These are phyloP conservation scores for Eupithecia pulchellata DNA, from an alignment of 2,888 invertebrate species.

Conservation along the genomic window DNA sequence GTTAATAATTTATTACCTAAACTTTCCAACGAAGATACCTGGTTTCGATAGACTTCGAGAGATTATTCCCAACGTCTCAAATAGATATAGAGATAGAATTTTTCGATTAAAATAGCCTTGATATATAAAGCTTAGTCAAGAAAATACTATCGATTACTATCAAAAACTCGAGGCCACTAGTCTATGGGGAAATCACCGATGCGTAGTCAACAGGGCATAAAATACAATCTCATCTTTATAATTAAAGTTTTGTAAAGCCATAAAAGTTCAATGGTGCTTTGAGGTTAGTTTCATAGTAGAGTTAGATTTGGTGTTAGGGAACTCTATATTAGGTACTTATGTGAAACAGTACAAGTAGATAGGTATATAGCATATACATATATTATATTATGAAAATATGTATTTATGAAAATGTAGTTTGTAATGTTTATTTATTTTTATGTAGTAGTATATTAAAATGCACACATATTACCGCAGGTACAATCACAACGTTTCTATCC, in stretches of 20 bases:
- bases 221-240: conserved; percentile 47
- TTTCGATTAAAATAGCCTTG: neutral
- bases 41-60: too few relatives aligned
- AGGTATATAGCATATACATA: too few relatives aligned
- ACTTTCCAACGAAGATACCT: too few relatives aligned
- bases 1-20: too few relatives aligned
- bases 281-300: conserved; percentile 14
- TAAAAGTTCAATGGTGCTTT: conserved; percentile 46
- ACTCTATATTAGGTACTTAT: neutral
- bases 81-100: neutral
- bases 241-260: conserved; percentile 50
- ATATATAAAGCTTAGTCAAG: neutral
- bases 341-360: neutral
- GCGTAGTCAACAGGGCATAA: conserved; percentile 40
- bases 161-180: conserved; percentile 34
- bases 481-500: too few relatives aligned
- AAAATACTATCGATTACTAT: neutral
- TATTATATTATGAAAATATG: too few relatives aligned
- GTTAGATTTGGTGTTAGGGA: neutral
- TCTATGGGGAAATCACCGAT: conserved; percentile 47
- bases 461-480: too few relatives aligned
- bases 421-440: too few relatives aligned
- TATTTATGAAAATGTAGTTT: too few relatives aligned
- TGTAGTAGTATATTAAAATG: too few relatives aligned
- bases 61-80: neutral